phyloP scores from a whole-genome alignment of 2,888 invertebrate species.

The Meghimatium bilineatum region DNA sequence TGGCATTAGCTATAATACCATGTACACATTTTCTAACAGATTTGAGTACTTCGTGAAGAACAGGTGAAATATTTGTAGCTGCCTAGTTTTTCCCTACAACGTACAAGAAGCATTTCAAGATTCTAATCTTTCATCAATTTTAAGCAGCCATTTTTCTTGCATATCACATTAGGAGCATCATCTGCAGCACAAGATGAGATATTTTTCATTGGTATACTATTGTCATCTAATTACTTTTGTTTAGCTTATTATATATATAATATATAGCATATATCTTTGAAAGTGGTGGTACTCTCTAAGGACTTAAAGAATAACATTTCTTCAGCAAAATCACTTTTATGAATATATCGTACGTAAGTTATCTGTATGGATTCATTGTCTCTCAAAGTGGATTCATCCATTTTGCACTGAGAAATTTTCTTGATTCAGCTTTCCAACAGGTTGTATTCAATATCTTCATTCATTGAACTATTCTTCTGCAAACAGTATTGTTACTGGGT shows the following conservation, averaged over 20 bases:
- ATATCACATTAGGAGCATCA: background rate
- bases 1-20: background rate
- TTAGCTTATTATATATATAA: too few relatives aligned
- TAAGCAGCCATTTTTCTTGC: background rate
- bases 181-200: background rate
- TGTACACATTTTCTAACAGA: background rate
- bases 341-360: background rate
- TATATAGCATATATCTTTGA: background rate
- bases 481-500: too few relatives aligned
- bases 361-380: background rate
- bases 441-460: background rate
- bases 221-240: background rate
- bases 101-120: background rate
- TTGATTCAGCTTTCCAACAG: background rate
- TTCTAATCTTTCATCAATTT: background rate
- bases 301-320: background rate
- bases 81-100: background rate
- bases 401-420: background rate
- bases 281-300: background rate
- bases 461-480: too few relatives aligned
- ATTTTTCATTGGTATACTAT: background rate
- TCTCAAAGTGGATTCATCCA: slow-evolving; percentile 11
- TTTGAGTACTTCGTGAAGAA: background rate
- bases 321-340: background rate
- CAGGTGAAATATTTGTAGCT: background rate